phyloP scores from a whole-genome alignment of 2,113 vertebrate species.

The Pelecanus crispus region DNA sequence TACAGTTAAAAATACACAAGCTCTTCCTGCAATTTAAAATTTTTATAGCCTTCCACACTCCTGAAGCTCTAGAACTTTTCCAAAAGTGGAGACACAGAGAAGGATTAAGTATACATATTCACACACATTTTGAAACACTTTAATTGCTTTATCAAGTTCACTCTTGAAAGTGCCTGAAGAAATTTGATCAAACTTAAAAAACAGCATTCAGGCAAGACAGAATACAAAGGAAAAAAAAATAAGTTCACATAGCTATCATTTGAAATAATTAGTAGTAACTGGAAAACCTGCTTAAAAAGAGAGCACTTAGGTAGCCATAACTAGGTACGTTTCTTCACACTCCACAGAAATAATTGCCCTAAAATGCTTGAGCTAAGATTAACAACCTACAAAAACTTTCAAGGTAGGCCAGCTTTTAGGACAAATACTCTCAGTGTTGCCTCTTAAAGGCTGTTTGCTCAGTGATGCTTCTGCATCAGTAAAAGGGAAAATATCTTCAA shows the following conservation, averaged over 20 bases:
- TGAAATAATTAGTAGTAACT: background rate
- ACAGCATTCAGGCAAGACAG: background rate
- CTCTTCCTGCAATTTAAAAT: background rate
- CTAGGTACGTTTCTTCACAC: background rate
- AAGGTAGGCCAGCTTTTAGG: background rate
- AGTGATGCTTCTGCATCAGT: background rate
- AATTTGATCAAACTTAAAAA: background rate
- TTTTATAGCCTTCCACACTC: background rate
- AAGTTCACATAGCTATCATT: background rate
- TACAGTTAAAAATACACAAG: background rate
- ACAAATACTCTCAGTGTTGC: background rate
- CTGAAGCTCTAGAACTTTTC: background rate
- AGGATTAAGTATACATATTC: background rate
- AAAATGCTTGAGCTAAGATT: background rate
- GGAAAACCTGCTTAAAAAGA: background rate
- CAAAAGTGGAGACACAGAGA: background rate
- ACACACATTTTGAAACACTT: background rate
- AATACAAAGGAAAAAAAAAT: background rate
- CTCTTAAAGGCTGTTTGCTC: background rate
- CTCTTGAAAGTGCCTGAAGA: background rate
- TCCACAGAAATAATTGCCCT: background rate
- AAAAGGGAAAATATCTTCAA: background rate
- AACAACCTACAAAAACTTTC: background rate
- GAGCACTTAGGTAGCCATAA: background rate
- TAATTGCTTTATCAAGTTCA: background rate